These are phyloP conservation scores for Ivindomyrus marchei DNA, from an alignment of 2,113 vertebrate species.

Conservation along the genomic window DNA sequence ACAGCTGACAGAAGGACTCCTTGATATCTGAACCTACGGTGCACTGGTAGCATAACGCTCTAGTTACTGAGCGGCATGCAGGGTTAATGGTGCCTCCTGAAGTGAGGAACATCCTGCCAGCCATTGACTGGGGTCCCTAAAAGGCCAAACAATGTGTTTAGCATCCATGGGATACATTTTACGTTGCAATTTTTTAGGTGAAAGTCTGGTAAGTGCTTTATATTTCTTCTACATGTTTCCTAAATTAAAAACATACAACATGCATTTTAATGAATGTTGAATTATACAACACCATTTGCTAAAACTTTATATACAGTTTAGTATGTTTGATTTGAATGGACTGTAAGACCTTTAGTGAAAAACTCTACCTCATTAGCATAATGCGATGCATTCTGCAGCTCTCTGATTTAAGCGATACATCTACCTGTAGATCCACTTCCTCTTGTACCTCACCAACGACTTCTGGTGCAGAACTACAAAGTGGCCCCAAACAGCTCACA, in stretches of 20 bases:
- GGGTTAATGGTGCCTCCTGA: neutral
- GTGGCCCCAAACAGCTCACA: neutral
- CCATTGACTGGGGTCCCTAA: neutral
- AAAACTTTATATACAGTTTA: neutral
- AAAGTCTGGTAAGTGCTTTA: neutral
- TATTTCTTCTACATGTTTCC: neutral
- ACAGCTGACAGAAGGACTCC: neutral
- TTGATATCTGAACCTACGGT: neutral
- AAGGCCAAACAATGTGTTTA: neutral
- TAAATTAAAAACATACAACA: neutral
- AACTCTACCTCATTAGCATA: neutral
- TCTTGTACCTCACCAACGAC: neutral
- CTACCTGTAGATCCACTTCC: neutral
- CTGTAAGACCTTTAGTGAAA: neutral
- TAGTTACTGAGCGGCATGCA: neutral
- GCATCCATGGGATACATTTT: neutral
- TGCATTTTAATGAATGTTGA: neutral
- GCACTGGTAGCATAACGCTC: neutral
- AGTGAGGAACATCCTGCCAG: neutral
- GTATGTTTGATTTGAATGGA: neutral
- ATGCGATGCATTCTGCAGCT: neutral
- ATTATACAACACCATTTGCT: neutral
- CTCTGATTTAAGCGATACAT: neutral
- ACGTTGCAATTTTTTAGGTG: neutral
- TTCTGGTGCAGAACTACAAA: neutral